These are phyloP conservation scores for Rapana venosa DNA, from an alignment of 2,888 invertebrate species.

Conservation along the genomic window DNA sequence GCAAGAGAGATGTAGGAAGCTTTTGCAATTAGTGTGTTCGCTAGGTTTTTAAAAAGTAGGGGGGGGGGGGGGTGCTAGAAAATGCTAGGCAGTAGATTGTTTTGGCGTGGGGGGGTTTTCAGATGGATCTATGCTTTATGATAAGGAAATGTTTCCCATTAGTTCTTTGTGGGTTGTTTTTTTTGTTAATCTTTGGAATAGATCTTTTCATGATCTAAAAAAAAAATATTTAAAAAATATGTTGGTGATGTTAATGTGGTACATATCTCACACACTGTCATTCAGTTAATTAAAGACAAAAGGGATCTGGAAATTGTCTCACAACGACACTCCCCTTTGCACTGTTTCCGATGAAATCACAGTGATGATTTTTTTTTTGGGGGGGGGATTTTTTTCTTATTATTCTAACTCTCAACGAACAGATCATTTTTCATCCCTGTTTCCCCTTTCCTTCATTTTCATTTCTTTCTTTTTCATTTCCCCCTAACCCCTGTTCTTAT, in stretches of 20 bases:
- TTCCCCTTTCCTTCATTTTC: background rate
- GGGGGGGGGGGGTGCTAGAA: too few relatives aligned
- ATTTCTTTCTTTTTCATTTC: background rate
- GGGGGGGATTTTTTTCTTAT: too few relatives aligned
- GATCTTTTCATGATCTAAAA: too few relatives aligned
- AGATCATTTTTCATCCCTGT: slow-evolving; percentile 7
- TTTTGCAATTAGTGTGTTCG: background rate
- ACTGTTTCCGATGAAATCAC: slow-evolving; percentile 5
- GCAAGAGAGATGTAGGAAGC: background rate
- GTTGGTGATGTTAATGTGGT: background rate
- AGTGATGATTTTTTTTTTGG: background rate
- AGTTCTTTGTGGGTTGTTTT: too few relatives aligned
- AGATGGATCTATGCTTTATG: too few relatives aligned
- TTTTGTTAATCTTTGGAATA: too few relatives aligned
- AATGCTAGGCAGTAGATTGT: too few relatives aligned
- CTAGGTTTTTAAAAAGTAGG: background rate
- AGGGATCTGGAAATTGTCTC: background rate
- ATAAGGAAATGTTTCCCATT: too few relatives aligned
- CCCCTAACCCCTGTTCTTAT: background rate
- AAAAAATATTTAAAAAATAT: background rate
- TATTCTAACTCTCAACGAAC: slow-evolving; percentile 3
- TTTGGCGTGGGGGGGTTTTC: too few relatives aligned
- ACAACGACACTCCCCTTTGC: background rate
- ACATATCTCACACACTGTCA: background rate
- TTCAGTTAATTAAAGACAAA: background rate